Percentiles rank a stretch among this genome's conserved stretches.
These are phyloP conservation scores for Trididemnum nubilum DNA, from an alignment of 23 tunicate genomes.

Conservation along the genomic window DNA sequence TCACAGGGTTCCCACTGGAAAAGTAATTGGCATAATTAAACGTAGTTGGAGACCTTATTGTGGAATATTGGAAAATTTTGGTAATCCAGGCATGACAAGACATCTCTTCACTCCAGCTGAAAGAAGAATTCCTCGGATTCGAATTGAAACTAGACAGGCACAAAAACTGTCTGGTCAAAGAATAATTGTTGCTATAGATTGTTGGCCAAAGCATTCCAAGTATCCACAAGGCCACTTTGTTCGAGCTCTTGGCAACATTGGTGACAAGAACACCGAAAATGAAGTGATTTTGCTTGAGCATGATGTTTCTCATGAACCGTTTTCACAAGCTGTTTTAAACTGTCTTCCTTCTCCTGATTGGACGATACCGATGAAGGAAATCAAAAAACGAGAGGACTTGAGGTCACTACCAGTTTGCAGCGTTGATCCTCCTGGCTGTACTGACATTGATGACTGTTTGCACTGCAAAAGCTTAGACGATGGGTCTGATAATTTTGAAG, in stretches of 20 bases:
- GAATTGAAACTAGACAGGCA: slow-evolving; percentile 95
- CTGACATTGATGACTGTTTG: slow-evolving; percentile 98
- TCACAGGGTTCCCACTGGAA: slow-evolving; percentile 80
- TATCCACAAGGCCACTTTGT: slow-evolving; percentile 99
- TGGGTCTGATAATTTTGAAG: slow-evolving; percentile 67
- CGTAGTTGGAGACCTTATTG: slow-evolving; percentile 98
- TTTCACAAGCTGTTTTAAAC: slow-evolving; percentile 91
- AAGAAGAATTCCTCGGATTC: slow-evolving; percentile 84
- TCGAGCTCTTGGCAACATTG: slow-evolving; percentile 83
- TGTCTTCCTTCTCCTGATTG: slow-evolving; percentile 89
- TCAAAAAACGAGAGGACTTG: slow-evolving; percentile 74
- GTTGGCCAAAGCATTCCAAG: slow-evolving; percentile 92
- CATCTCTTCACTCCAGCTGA: slow-evolving; percentile 94
- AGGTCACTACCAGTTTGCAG: slow-evolving; percentile 79
- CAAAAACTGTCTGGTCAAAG: slow-evolving; percentile 78
- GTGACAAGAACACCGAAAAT: slow-evolving; percentile 98
- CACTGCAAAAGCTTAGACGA: slow-evolving; percentile 62
- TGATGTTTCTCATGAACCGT: slow-evolving; percentile 98
- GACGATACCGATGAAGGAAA: slow-evolving; percentile 71
- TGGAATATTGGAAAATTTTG: slow-evolving; percentile 89
- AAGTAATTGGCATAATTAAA: slow-evolving; percentile 93
- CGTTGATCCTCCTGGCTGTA: slow-evolving; percentile 99
- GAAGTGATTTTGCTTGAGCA: slow-evolving; percentile 95
- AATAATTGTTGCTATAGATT: slow-evolving; percentile 89
- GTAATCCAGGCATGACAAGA: slow-evolving; percentile 74